phyloP scores from a whole-genome alignment of 2,113 vertebrate species.

The Oncorhynchus clarkii region DNA sequence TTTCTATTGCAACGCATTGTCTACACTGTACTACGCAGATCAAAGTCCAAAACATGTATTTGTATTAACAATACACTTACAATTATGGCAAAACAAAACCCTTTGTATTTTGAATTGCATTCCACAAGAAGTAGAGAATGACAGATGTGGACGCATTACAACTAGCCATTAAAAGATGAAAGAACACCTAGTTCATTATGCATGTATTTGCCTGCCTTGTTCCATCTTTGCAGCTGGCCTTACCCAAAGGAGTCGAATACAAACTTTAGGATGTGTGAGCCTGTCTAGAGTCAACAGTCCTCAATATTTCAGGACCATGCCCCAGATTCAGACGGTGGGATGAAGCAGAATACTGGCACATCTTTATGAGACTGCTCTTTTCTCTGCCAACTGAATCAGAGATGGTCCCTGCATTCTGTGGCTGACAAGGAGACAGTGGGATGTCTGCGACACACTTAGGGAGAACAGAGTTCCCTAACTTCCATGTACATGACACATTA shows the following conservation, averaged over 20 bases:
- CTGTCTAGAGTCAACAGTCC: neutral
- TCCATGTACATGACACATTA: neutral
- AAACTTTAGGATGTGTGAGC: neutral
- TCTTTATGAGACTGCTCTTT: neutral
- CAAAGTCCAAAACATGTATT: too few relatives aligned
- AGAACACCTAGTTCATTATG: neutral
- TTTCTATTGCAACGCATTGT: too few relatives aligned
- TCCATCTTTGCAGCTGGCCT: neutral
- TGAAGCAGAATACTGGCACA: neutral
- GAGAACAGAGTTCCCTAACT: neutral
- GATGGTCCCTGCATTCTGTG: constrained; percentile 20
- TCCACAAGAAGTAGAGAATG: too few relatives aligned
- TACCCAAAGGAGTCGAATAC: neutral
- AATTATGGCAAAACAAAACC: too few relatives aligned
- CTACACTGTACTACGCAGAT: too few relatives aligned
- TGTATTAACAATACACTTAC: too few relatives aligned
- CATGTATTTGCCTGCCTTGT: neutral
- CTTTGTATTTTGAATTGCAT: too few relatives aligned
- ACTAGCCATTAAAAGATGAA: too few relatives aligned
- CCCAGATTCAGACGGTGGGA: constrained; percentile 10
- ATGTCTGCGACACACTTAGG: too few relatives aligned
- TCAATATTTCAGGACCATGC: constrained; percentile 43
- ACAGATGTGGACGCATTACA: too few relatives aligned
- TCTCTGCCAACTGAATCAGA: too few relatives aligned
- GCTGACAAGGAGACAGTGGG: neutral